Base-by-base conservation (phyloP, 2,113 vertebrate species). In the Seriola quinqueradiata region DNA sequence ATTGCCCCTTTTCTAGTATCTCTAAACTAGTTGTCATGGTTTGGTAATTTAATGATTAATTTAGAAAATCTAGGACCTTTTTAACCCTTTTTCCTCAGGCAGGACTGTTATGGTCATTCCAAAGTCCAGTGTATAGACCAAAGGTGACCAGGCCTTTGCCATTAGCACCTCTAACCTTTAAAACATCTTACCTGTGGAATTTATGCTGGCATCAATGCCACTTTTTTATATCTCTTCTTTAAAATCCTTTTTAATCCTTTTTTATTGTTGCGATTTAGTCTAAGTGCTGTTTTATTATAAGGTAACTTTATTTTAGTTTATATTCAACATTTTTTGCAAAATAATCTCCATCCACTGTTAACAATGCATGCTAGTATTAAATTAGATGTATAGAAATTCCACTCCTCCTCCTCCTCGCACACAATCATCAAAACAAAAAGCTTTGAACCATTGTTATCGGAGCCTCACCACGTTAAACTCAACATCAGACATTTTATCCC, bases 91-190 rank as follows among this genome's bases (percentile, higher is more conserved):
- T 58, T 77, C 65, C 77, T 48, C 46, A 77, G 79, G 75, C 79
- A 81, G 19, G 19, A 1, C 16, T 34, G 59, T 83, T 77, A 61
- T 67, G 71, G 65, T 83, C 77, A 89, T 91, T 87, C 61, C 74
- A 80, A 38, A 46, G 57, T 73, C 38, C 14, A 80, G 54, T 32
- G 57, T 5, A 2, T 44, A 79, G 74, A 77, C 54, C 75, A 84
- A 83, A 92, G 89, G 84, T 91, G 75, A 71, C 0, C 40, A 71
- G 79, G 58, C 59, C 75, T 86, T 90, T 89, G 32, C 65, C 55
- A 75, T 76, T 73, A 77, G n/a, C 59, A 38, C 54, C 73, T 72
- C 46, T 84, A 75, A 87, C 79, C 48, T 75, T 88, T 55, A 75
- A 81, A 68, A 34, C 8, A 1, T 1, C 34, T 3, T 32, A 72